These are phyloP conservation scores for Aegithalos caudatus DNA, from an alignment of 2,113 vertebrate species.

Conservation along the genomic window DNA sequence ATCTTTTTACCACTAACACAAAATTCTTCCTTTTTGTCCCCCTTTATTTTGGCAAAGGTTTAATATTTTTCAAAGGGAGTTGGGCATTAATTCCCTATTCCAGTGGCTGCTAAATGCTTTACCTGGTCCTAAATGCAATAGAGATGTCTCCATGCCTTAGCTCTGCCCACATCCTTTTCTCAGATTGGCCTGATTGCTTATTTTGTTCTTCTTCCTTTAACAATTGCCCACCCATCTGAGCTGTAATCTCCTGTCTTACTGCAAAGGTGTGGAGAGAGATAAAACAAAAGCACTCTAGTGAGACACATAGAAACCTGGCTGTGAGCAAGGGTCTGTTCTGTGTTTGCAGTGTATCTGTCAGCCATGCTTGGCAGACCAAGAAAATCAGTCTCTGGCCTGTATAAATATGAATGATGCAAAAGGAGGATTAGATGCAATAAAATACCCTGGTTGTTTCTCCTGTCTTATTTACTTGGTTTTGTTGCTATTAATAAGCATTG, in stretches of 20 bases:
- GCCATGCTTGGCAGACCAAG: slow-evolving; percentile 15
- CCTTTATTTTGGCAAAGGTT: neutral
- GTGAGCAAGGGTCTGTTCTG: neutral
- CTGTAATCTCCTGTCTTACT: neutral
- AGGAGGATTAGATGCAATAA: neutral
- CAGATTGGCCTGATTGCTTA: neutral
- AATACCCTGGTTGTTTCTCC: neutral
- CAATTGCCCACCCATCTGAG: neutral
- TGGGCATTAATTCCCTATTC: neutral
- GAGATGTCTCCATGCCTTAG: neutral
- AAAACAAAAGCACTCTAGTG: slow-evolving; percentile 3
- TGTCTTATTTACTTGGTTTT: neutral
- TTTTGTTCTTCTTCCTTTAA: neutral
- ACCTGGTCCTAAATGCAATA: neutral
- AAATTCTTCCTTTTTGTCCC: neutral
- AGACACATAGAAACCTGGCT: neutral
- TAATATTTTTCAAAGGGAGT: neutral
- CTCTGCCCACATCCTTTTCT: neutral
- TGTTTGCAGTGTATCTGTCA: neutral
- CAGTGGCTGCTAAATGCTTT: neutral
- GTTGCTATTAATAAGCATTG: neutral
- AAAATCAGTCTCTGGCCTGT: neutral
- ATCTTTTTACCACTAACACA: neutral
- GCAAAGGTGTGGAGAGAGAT: neutral
- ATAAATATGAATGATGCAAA: slow-evolving; percentile 24